A percentile compares a stretch with the other conserved stretches of the same genome.
Conservation (phyloP, 2,113 vertebrate species). For the Epinephelus moara region DNA sequence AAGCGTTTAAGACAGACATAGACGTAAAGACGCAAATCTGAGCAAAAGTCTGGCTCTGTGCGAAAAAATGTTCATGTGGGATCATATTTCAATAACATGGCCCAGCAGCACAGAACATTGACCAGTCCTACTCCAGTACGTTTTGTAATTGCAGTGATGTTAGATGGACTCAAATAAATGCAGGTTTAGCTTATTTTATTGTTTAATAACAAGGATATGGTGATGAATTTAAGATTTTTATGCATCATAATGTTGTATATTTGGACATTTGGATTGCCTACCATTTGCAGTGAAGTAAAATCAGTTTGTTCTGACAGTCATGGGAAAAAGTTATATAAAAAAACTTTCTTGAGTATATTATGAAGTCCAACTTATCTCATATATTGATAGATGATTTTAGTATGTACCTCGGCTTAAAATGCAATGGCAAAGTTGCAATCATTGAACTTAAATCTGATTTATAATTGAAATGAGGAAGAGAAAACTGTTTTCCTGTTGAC, state of each 20-base stretch:
- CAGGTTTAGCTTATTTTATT: neutral
- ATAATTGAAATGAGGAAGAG: neutral
- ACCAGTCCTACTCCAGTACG: constrained; percentile 22
- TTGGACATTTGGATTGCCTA: neutral
- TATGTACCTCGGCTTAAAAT: too few relatives aligned
- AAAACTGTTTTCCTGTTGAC: neutral
- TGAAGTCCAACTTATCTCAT: neutral
- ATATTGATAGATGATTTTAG: neutral
- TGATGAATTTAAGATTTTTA: neutral
- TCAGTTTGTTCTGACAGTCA: neutral
- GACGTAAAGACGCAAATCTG: constrained; percentile 15
- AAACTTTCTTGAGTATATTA: too few relatives aligned
- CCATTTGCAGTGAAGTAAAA: too few relatives aligned
- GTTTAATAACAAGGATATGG: neutral
- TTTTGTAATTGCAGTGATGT: constrained; percentile 10
- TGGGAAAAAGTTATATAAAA: too few relatives aligned
- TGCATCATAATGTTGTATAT: neutral
- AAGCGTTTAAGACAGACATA: constrained; percentile 14
- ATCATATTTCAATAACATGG: constrained; percentile 74
- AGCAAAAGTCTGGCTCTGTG: constrained; percentile 9
- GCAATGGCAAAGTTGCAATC: too few relatives aligned
- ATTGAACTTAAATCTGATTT: neutral
- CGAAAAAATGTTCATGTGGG: constrained; percentile 59
- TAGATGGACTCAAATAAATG: neutral
- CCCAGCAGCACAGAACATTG: constrained; percentile 36